A percentile compares a stretch with the other conserved stretches of the same genome.
phyloP scores from a whole-genome alignment of 2,888 invertebrate species.

The Crematogaster levior region DNA sequence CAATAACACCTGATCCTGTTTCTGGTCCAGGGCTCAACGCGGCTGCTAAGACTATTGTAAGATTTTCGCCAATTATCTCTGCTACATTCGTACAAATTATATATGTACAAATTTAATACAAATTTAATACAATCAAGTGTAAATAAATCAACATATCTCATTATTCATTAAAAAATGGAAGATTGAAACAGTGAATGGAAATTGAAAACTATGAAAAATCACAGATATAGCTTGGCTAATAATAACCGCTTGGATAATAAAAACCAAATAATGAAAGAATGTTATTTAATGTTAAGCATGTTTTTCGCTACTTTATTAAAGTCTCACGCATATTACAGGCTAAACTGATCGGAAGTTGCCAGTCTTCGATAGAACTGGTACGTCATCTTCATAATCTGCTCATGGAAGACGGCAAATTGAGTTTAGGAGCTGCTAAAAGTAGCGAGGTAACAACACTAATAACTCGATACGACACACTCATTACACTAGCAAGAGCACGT shows the following conservation, averaged over 20 bases:
- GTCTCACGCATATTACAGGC: conserved; percentile 84
- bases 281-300: not conserved
- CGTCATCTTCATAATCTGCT: conserved; percentile 92
- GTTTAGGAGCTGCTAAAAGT: conserved; percentile 89
- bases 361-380: conserved; percentile 93
- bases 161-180: no score
- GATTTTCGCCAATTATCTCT: conserved; percentile 50
- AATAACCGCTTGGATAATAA: not conserved
- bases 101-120: no score
- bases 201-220: not conserved
- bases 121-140: not conserved
- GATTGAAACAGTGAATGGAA: not conserved
- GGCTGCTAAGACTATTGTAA: conserved; percentile 89
- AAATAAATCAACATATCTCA: no score
- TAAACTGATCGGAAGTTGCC: conserved; percentile 92
- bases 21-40: conserved; percentile 86
- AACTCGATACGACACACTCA: conserved; percentile 89
- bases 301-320: not conserved
- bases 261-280: not conserved
- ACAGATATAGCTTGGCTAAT: no score
- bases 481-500: conserved; percentile 90
- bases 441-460: conserved; percentile 89
- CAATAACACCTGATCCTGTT: conserved; percentile 88
- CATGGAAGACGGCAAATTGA: conserved; percentile 91
- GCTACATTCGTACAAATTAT: not conserved